Evolutionary conservation across 2,888 invertebrate species (phyloP), one percentile per base, ranked within the genome.

Genomic region (Phengaris arion): DNA sequence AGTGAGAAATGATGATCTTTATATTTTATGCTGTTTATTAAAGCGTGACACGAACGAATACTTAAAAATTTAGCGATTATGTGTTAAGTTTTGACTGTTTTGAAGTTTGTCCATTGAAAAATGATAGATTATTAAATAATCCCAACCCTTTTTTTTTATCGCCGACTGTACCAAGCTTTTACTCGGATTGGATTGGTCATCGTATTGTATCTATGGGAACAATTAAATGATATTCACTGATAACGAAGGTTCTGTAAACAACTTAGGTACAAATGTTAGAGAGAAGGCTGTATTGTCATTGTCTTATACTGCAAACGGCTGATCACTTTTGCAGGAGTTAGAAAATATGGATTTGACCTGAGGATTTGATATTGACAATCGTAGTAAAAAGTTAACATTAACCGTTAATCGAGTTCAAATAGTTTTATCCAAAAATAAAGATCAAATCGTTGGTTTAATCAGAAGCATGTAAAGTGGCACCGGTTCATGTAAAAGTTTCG

Each of bases 111-210:
- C 2, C 3, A 35, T 35, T 1, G 7, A 45, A 68, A 68, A 45
- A 46, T 13, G 7, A 68, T 46, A 6, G n/a, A 48, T 15, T 3
- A 4, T 35, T 35, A 35, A 35, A 35, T 35, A 35, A 9, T 1
- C 13, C 0, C 5, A 69, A 22, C 9, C n/a, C n/a, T n/a, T n/a
- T 0, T 69, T 69, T 15, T 70, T 22, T 2, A 15, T 59, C 13
- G 6, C n/a, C 1, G 13, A 72, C 52, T 72, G 54, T 72, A 72
- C 51, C 72, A 35, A 35, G 35, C 35, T 72, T 72, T 72, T 52
- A 72, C 15, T 51, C 15, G 52, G 35, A 72, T 72, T 72, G 72
- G 52, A 72, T 54, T 72, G 54, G 72, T 52, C 72, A 52, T 52
- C 72, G 51, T 72, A 52, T 52, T 54, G 51, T 72, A 72, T 72